A percentile compares a stretch with the other conserved stretches of the same genome.
Evolutionary conservation across 2,797 vertebrate species (phyloP).

Genomic region (Staurois parvus): DNA sequence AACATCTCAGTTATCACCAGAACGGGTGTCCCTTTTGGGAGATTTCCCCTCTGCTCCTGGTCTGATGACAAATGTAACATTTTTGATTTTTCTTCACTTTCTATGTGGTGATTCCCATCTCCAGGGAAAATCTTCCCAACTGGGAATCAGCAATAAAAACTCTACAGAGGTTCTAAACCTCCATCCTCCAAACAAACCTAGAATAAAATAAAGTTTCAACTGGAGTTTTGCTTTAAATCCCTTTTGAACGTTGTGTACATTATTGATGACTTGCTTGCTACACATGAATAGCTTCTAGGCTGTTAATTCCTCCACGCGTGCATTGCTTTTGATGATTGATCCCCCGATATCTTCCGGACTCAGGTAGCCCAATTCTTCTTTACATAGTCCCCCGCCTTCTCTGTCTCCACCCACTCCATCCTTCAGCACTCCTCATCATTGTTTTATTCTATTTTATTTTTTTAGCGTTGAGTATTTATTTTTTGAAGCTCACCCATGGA

Average conservation of each 20-base stretch:
- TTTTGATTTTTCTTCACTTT: no score
- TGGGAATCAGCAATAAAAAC: background rate
- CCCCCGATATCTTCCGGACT: slow-evolving; percentile 48
- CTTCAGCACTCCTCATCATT: slow-evolving; percentile 62
- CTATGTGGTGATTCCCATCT: no score
- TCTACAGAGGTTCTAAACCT: background rate
- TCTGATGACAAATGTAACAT: no score
- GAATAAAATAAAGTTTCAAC: no score
- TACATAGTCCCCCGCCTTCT: background rate
- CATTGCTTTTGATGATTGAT: slow-evolving; percentile 55
- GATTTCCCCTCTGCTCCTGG: background rate
- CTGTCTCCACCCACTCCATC: slow-evolving; percentile 45
- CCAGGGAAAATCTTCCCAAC: no score
- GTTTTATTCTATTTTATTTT: slow-evolving; percentile 57
- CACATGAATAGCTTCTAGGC: background rate
- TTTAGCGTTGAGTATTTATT: slow-evolving; percentile 49
- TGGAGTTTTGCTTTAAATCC: no score
- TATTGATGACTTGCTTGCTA: background rate
- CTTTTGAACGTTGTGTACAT: background rate
- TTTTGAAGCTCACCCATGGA: slow-evolving; percentile 68
- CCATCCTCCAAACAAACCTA: background rate
- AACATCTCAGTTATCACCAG: no score
- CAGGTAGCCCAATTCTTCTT: background rate
- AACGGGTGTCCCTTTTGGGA: background rate
- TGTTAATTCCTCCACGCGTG: background rate